Conservation (phyloP, 2,888 invertebrate genomes). For the Drosophila quinaria region DNA sequence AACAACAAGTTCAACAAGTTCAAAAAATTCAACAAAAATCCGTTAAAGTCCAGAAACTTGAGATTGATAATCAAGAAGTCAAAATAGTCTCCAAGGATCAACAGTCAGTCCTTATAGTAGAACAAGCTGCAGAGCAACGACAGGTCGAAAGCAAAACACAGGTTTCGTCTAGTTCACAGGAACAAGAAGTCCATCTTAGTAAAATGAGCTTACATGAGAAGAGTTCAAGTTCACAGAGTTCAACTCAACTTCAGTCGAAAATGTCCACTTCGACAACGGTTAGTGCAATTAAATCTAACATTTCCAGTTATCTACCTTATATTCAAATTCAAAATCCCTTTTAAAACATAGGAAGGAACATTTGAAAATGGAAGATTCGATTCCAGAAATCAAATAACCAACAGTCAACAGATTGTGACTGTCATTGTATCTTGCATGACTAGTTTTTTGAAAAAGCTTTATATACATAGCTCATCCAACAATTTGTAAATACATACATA, state of each 20-base stretch:
- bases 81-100: not conserved
- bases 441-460: not conserved
- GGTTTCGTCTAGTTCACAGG: conserved; percentile 18
- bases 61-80: conserved; percentile 23
- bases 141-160: conserved; percentile 14
- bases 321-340: conserved; percentile 5
- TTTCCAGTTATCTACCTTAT: not conserved
- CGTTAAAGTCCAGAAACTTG: conserved; percentile 24
- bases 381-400: not conserved
- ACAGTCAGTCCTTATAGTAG: conserved; percentile 15
- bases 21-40: conserved; percentile 9
- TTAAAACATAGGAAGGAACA: not conserved
- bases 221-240: conserved; percentile 7
- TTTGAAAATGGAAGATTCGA: not conserved
- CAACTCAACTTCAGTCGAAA: conserved; percentile 13
- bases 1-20: conserved; percentile 4
- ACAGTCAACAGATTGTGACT: conserved; percentile 10
- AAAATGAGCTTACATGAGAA: conserved; percentile 23
- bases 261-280: conserved; percentile 11
- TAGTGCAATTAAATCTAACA: conserved; percentile 7
- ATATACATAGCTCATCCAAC: not conserved
- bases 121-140: conserved; percentile 6
- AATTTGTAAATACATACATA: not conserved
- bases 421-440: conserved; percentile 1
- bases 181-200: conserved; percentile 7